phyloP scores from a whole-genome alignment of 1,140 invertebrate species.

The Centruroides vittatus region DNA sequence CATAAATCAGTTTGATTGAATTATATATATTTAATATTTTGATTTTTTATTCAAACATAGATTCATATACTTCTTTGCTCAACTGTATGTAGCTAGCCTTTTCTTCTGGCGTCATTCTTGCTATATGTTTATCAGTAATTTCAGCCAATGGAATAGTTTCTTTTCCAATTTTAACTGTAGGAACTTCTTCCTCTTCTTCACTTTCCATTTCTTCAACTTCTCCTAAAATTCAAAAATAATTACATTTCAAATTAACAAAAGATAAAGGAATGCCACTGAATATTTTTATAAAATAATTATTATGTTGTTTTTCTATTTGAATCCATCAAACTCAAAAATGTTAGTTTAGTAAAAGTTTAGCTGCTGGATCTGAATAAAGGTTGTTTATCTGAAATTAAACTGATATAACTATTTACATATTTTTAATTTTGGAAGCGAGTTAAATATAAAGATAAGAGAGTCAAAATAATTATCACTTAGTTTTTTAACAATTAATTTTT shows the following conservation, averaged over 20 bases:
- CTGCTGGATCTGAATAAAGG: too few species aligned
- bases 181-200: conserved; percentile 59
- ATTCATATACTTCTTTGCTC: conserved; percentile 74
- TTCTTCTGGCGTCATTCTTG: conserved; percentile 78
- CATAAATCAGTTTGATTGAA: too few species aligned
- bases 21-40: too few species aligned
- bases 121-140: conserved; percentile 67
- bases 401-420: too few species aligned
- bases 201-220: conserved; percentile 45
- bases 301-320: too few species aligned
- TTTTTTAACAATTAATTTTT: too few species aligned
- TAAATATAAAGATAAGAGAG: too few species aligned
- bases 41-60: conserved; percentile 37
- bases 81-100: conserved; percentile 88
- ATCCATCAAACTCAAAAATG: too few species aligned
- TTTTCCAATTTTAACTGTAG: conserved; percentile 65
- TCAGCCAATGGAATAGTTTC: conserved; percentile 61
- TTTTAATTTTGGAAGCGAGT: too few species aligned
- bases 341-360: too few species aligned
- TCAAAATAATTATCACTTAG: too few species aligned
- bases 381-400: too few species aligned
- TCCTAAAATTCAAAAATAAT: conserved; percentile 7
- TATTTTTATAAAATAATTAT: not conserved
- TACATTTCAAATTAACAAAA: not conserved
- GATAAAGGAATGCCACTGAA: not conserved